Evolutionary conservation across 2,797 vertebrate genomes (phyloP), one percentile per base, ranked within the genome.

Genomic region (Scolopax bukidnonensis): DNA sequence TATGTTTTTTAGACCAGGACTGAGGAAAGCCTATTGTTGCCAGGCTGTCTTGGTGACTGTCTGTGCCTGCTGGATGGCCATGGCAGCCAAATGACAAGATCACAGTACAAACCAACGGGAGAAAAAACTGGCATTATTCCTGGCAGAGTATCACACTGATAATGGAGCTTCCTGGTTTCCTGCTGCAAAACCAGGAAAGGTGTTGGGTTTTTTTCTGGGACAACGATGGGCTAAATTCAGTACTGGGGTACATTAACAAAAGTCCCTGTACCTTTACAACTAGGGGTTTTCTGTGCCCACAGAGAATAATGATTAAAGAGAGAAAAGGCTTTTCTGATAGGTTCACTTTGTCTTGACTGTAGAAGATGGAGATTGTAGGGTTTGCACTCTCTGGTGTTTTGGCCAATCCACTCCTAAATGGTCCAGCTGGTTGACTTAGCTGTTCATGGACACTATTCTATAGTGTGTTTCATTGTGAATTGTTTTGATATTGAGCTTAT

Each of bases 171-270:
- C 32, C 51, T 64, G 73, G 30, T 32, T 88, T 90, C 60, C 86
- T 67, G 51, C n/a, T 71, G 73, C 36, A 88, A 90, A 91, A 82
- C 24, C 53, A 89, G 89, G 91, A 86, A 86, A 91, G 5, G 2
- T 47, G 16, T 1, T 25, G 36, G 36, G 36, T n/a, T 88, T 68
- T 73, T 48, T 24, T n/a, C 54, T 81, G 64, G 28, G 75, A 36
- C 27, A 57, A 51, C 0, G 7, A 38, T 40, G 6, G 56, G 51
- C 15, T 51, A 19, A 56, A 78, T 76, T 83, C 68, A 48, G 16
- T 38, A 15, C 40, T 64, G 25, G 9, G 12, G 6, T 33, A 47
- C 15, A 5, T 54, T 50, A 33, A 82, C 17, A 47, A 1, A 65
- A 81, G 36, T 61, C 25, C 38, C 17, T 0, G 0, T 4, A 47